phyloP scores from a whole-genome alignment of 2,113 vertebrate genomes.

The Tachysurus fulvidraco region DNA sequence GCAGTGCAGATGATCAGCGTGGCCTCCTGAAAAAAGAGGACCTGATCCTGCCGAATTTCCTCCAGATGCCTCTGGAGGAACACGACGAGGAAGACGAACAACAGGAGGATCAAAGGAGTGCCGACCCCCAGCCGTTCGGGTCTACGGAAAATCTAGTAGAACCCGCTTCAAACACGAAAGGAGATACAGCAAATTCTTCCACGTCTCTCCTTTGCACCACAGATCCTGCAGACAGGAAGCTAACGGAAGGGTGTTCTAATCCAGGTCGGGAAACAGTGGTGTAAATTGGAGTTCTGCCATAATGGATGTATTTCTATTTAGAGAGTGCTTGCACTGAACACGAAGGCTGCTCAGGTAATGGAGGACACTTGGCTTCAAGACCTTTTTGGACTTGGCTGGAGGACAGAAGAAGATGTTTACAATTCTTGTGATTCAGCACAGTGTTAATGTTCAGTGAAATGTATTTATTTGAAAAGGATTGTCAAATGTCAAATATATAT shows the following conservation, averaged over 20 bases:
- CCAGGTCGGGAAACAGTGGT: constrained; percentile 54
- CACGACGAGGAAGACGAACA: neutral
- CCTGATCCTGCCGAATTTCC: constrained; percentile 82
- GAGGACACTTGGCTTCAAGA: constrained; percentile 17
- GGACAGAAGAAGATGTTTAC: constrained; percentile 41
- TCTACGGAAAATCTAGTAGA: constrained; percentile 21
- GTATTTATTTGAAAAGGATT: constrained; percentile 49
- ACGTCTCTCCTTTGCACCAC: neutral
- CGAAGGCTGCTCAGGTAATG: constrained; percentile 10
- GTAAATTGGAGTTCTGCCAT: constrained; percentile 24
- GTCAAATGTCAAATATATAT: constrained; percentile 33
- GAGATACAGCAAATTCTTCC: neutral
- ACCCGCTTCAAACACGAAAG: constrained; percentile 8
- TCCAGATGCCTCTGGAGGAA: constrained; percentile 72
- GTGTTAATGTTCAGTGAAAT: constrained; percentile 36
- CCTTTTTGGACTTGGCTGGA: neutral
- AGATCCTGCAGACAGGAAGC: constrained; percentile 22
- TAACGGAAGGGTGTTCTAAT: constrained; percentile 30
- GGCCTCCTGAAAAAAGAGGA: constrained; percentile 84
- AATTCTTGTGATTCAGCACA: constrained; percentile 23
- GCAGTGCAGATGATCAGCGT: constrained; percentile 82
- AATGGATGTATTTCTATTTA: constrained; percentile 27
- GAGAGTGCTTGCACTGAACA: constrained; percentile 28
- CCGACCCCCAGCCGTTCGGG: neutral
- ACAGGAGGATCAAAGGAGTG: neutral